Evolutionary conservation across 1,140 invertebrate genomes (phyloP), one percentile per base, ranked within the genome.

Genomic region (Cyphomyrmex costatus): DNA sequence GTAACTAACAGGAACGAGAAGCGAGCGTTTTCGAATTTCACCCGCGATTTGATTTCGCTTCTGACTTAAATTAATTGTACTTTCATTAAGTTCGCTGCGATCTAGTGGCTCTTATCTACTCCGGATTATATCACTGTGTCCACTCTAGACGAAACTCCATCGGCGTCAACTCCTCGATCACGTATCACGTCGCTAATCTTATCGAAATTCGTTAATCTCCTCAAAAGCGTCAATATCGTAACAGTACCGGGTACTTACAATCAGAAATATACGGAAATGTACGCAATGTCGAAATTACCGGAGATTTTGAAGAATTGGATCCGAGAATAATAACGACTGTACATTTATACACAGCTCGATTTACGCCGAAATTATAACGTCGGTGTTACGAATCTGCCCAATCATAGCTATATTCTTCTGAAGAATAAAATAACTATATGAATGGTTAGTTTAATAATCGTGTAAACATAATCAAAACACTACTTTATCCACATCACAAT

Each of bases 171-270:
- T 65, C 30, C 33, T 66, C 66, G 79, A 90, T 90, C 88, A 87
- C 86, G 86, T 88, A 90, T 90, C 86, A 51, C 65, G 6, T 36
- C 12, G 53, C 61, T 90, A 89, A 94, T 94, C 93, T 94, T 94
- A 94, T 94, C 93, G 61, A 86, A 88, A 89, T 91, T 90, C 65
- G 88, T 88, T 90, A 89, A 94, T 93, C 91, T 91, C 42, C 76
- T 84, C 77, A 79, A 85, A 66, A 6, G 6, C 42, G 24, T 19
- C 19, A 42, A 70, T 33, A 24, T 60, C 51, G 53, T 36, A 66
- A 42, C 33, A 27, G 24, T 7, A 10, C 16, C 2, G 7, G 21
- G 33, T 66, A 65, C 63, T 49, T n/a, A n/a, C n/a, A n/a, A n/a
- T n/a, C 36, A n/a, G 36, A 68, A 68, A 68, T 51, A 21, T 33